Conservation (phyloP, 2,797 vertebrate genomes). For the Echiichthys vipera region DNA sequence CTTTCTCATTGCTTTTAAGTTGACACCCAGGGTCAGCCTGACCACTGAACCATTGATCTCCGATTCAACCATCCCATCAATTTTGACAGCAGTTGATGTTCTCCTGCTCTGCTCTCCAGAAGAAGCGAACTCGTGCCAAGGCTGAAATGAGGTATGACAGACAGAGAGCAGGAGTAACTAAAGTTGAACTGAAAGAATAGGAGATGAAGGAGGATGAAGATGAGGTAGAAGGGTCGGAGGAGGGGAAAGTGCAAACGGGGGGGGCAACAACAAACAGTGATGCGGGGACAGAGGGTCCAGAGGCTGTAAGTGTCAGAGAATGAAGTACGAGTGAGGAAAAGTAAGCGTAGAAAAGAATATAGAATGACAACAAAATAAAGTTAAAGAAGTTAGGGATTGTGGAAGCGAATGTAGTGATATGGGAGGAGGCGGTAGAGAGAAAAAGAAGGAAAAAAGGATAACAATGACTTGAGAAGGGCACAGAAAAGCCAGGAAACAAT, state of each 20-base stretch:
- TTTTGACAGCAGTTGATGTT: constrained; percentile 53
- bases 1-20: constrained; percentile 44
- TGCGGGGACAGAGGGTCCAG: no score
- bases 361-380: constrained; percentile 9
- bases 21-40: constrained; percentile 15
- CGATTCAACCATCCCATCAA: constrained; percentile 51
- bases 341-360: background rate
- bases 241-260: background rate
- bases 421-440: background rate
- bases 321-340: constrained; percentile 9
- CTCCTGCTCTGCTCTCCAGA: constrained; percentile 35
- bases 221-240: background rate
- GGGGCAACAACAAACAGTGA: no score
- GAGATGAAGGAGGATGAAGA: constrained; percentile 5
- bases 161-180: constrained; percentile 18
- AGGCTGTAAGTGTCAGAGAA: constrained; percentile 15
- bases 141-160: constrained; percentile 32
- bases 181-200: constrained; percentile 38
- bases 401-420: background rate
- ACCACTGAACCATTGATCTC: constrained; percentile 47
- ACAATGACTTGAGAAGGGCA: background rate
- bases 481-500: constrained; percentile 9
- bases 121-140: constrained; percentile 19
- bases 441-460: background rate
- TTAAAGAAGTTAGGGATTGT: constrained; percentile 3